Base-by-base conservation (phyloP, 2,888 invertebrate species). In the Noctua pronuba region DNA sequence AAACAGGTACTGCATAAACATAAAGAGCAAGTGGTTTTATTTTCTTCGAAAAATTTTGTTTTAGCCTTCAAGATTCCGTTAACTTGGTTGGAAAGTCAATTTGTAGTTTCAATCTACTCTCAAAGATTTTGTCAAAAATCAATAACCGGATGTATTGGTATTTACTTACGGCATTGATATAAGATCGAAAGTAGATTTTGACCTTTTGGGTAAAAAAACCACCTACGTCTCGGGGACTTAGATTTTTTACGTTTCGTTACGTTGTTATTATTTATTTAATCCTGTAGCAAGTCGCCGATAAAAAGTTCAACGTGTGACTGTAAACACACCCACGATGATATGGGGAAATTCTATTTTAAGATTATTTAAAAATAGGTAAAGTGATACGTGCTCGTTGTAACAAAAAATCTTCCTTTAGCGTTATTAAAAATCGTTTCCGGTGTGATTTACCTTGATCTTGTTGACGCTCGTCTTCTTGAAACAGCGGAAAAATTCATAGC, bases 391-490 rank as follows among this genome's bases (percentile, higher is more conserved):
- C 44, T 46, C 21, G 6, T 18, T 28, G 0, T 44, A 65, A 35
- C 49, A 24, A 18, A 21, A 65, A 10, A 8, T 4, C 31, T 41
- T 64, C 31, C 38, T 16, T 11, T 44, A 0, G 13, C 2, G 21
- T 11, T 52, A 31, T 46, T 46, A 44, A 52, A 46, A 52, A 21
- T 31, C 0, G 18, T 52, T 67, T 76, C 58, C 58, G 44, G 38
- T 62, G 13, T 24, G 7, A 66, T 52, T 44, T 28, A 41, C 58
- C 46, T 60, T 80, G 77, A 80, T 58, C 73, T 77, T 80, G 58
- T 73, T 72, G 73, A 72, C 72, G 72, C 21, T 18, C 28, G 44
- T 52, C 66, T 44, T 52, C 49, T 35, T 75, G 24, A 76, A 64
- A 31, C 10, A 66, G 5, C 16, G 74, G 55, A 65, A 81, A 75